Evolutionary conservation across 1,140 invertebrate genomes (phyloP).

Genomic region (Drosophila tani): DNA sequence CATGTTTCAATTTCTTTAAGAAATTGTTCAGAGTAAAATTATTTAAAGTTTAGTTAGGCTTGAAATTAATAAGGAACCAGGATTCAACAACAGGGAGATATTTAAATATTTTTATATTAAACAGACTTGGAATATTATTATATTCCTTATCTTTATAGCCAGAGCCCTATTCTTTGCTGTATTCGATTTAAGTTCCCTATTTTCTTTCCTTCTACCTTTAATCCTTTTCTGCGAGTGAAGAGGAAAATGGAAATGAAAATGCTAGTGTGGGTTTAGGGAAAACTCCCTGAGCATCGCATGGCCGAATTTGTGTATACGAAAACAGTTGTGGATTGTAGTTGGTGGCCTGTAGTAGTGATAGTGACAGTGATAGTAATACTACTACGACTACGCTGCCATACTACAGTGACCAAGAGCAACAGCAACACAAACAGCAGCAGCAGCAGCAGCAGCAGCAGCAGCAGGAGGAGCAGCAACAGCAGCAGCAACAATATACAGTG

Average conservation of each 20-base stretch:
- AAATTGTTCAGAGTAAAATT: no score
- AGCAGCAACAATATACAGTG: slow-evolving; percentile 42
- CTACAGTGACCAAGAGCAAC: slow-evolving; percentile 40
- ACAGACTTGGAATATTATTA: no score
- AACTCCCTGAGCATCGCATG: slow-evolving; percentile 22
- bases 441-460: slow-evolving; percentile 28
- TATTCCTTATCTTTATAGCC: no score
- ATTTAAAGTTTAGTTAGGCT: no score
- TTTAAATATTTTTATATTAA: neutral
- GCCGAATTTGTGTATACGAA: slow-evolving; percentile 73
- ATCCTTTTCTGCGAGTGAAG: neutral
- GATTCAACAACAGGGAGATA: no score
- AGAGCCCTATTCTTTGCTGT: neutral
- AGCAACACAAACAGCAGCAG: slow-evolving; percentile 53
- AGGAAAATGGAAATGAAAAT: slow-evolving; percentile 8
- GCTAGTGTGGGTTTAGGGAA: slow-evolving; percentile 8
- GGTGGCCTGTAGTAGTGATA: slow-evolving; percentile 29
- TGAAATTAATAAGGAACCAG: no score
- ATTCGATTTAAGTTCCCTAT: neutral
- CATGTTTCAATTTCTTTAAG: no score
- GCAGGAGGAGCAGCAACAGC: slow-evolving; percentile 20
- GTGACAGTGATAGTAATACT: slow-evolving; percentile 43
- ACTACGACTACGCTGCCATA: slow-evolving; percentile 36
- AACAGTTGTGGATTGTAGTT: slow-evolving; percentile 29
- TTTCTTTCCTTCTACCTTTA: neutral